Evolutionary conservation across 2,113 vertebrate genomes (phyloP).

Genomic region (Hippopotamus amphibius): DNA sequence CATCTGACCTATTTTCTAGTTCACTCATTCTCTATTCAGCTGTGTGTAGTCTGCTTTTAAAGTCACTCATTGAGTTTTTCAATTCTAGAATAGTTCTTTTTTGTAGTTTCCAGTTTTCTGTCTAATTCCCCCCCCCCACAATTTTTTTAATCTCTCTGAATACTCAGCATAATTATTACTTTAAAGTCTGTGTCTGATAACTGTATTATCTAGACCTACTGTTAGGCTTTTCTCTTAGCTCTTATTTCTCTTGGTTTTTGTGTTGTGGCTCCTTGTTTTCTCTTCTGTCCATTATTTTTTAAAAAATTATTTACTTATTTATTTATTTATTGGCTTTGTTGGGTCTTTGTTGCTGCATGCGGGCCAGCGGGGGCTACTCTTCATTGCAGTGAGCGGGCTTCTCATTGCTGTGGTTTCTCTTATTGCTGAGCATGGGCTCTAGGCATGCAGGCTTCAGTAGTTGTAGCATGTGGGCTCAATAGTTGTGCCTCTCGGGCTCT

Average conservation of each 20-base stretch:
- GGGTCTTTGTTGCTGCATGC: too few relatives aligned
- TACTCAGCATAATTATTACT: constrained; percentile 1
- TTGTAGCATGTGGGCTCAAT: too few relatives aligned
- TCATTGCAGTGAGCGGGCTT: too few relatives aligned
- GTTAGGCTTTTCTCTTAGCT: not conserved
- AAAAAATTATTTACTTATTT: too few relatives aligned
- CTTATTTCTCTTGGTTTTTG: constrained; percentile 33
- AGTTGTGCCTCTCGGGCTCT: too few relatives aligned
- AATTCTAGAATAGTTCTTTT: constrained; percentile 46
- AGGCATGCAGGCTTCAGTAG: too few relatives aligned
- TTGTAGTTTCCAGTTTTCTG: constrained; percentile 48
- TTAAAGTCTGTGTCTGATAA: not conserved
- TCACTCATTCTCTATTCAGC: constrained; percentile 43
- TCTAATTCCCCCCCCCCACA: not conserved
- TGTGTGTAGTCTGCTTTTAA: constrained; percentile 37
- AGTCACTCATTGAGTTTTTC: constrained; percentile 34
- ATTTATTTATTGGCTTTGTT: too few relatives aligned
- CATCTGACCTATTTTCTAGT: not conserved
- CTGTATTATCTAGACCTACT: not conserved
- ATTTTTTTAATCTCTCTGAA: not conserved
- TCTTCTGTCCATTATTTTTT: constrained; percentile 33
- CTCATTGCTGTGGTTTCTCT: too few relatives aligned
- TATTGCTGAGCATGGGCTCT: too few relatives aligned
- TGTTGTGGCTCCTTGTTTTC: not conserved
- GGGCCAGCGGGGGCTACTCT: too few relatives aligned